phyloP scores from a whole-genome alignment of 2,888 invertebrate genomes.

The Ceratothoa steindachneri region DNA sequence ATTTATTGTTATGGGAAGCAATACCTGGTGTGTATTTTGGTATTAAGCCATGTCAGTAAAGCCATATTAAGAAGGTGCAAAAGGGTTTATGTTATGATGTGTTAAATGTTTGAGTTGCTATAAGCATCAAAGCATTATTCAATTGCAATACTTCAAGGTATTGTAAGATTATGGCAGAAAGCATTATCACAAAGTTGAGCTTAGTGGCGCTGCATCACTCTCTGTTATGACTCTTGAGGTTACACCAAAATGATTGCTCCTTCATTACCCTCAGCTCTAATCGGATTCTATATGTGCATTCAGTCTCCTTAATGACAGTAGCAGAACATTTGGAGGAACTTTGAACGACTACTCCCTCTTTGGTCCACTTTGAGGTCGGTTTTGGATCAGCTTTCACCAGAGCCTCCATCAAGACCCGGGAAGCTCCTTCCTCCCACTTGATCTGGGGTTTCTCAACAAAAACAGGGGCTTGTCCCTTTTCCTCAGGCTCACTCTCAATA shows the following conservation, averaged over 20 bases:
- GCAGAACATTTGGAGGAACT: slow-evolving; percentile 35
- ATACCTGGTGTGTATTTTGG: background rate
- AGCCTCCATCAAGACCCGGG: slow-evolving; percentile 81
- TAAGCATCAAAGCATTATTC: background rate
- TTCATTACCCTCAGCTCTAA: slow-evolving; percentile 47
- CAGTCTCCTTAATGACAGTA: slow-evolving; percentile 40
- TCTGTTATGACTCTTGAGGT: background rate
- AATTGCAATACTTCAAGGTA: too few relatives aligned
- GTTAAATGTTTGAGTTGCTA: background rate
- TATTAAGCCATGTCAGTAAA: background rate
- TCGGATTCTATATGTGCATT: slow-evolving; percentile 43
- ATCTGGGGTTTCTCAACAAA: slow-evolving; percentile 66
- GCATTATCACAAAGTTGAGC: background rate
- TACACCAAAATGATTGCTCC: background rate
- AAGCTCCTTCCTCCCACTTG: slow-evolving; percentile 61
- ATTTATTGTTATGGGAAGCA: too few relatives aligned
- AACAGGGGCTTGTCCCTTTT: slow-evolving; percentile 77
- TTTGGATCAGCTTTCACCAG: slow-evolving; percentile 61
- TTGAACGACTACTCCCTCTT: slow-evolving; percentile 56
- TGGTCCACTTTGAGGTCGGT: slow-evolving; percentile 61
- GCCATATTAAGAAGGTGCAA: background rate
- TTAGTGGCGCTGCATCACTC: background rate
- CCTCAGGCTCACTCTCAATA: slow-evolving; percentile 56
- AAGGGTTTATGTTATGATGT: background rate
- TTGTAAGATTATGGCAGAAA: background rate